Conservation (phyloP, 2,113 vertebrate species). For the Brachypteracias leptosomus region DNA sequence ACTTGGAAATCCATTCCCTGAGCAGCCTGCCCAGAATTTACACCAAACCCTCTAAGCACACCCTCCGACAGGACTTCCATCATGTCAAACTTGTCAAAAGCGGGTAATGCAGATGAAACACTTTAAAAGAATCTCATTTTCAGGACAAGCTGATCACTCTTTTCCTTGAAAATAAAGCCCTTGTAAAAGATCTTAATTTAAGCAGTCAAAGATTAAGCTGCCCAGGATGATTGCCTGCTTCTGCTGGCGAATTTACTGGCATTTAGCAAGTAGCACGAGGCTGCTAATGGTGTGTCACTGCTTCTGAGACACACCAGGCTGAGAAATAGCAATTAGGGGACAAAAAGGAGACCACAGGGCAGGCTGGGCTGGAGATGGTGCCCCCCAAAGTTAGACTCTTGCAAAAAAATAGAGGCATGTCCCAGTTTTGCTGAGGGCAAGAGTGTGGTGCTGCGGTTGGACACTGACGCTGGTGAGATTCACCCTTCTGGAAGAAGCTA, state of each 20-base stretch:
- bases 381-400: neutral
- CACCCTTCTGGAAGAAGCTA: neutral
- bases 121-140: slow-evolving; percentile 61
- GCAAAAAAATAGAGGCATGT: neutral
- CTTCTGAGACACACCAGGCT: neutral
- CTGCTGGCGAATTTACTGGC: neutral
- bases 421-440: neutral
- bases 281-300: neutral
- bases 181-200: slow-evolving; percentile 63
- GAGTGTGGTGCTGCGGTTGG: neutral
- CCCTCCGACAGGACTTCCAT: slow-evolving; percentile 22
- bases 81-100: slow-evolving; percentile 5
- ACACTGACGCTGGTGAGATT: neutral
- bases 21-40: slow-evolving; percentile 24
- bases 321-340: neutral
- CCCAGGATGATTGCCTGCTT: slow-evolving; percentile 41
- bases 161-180: slow-evolving; percentile 57
- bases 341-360: neutral
- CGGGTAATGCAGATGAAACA: slow-evolving; percentile 58
- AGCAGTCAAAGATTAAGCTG: slow-evolving; percentile 55
- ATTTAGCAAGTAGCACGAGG: neutral
- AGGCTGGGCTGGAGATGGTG: neutral
- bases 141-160: slow-evolving; percentile 55
- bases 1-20: slow-evolving; percentile 7
- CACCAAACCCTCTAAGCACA: neutral